Conservation (phyloP, 2,888 invertebrate species). For the Agonopterix alstromeriana region DNA sequence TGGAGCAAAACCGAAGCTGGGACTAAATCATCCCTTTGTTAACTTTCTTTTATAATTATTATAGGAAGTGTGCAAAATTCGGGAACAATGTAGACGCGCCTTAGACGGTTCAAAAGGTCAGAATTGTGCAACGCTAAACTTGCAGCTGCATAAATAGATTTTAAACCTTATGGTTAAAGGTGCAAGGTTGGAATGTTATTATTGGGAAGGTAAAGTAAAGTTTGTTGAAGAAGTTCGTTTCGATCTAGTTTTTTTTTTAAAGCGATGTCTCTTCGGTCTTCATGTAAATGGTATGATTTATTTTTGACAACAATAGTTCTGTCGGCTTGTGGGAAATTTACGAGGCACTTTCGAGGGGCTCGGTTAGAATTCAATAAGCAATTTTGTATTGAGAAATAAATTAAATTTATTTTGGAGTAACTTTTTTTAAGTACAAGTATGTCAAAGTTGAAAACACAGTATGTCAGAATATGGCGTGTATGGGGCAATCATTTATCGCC, state of each 20-base stretch:
- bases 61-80: constrained; percentile 63
- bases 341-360: constrained; percentile 57
- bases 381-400: no score
- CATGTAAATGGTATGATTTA: constrained; percentile 63
- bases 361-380: not conserved
- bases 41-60: constrained; percentile 38
- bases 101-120: constrained; percentile 27
- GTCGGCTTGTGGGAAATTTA: constrained; percentile 68
- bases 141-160: not conserved
- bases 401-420: no score
- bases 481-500: no score
- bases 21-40: constrained; percentile 16
- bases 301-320: constrained; percentile 64
- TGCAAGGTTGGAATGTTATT: constrained; percentile 14
- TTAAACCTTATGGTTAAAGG: constrained; percentile 10
- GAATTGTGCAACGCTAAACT: constrained; percentile 6
- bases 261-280: constrained; percentile 18
- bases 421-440: no score
- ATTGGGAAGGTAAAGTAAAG: constrained; percentile 14
- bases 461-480: no score
- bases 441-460: no score
- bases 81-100: constrained; percentile 34
- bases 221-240: constrained; percentile 32
- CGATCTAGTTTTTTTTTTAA: constrained; percentile 54
- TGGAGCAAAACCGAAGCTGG: constrained; percentile 42